A percentile compares a stretch with the other conserved stretches of the same genome.
Evolutionary conservation across 2,113 vertebrate genomes (phyloP).

Genomic region (Talpa occidentalis): DNA sequence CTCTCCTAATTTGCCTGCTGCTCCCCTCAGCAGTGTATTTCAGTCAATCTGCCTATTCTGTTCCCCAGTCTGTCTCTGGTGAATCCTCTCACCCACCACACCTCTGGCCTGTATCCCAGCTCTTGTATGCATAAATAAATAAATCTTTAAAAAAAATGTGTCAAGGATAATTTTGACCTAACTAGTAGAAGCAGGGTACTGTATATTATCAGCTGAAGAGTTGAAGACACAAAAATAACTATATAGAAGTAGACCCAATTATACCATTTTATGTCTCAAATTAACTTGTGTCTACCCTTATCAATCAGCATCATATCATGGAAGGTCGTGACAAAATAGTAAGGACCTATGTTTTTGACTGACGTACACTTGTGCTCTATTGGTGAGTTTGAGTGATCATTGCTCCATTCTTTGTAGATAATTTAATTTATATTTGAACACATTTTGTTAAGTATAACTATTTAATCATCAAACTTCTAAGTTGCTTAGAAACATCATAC

Average conservation of each 20-base stretch:
- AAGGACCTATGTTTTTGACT: not conserved
- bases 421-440: not conserved
- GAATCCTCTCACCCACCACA: too few relatives aligned
- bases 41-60: too few relatives aligned
- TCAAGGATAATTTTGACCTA: too few relatives aligned
- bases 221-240: not conserved
- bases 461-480: not conserved
- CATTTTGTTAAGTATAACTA: constrained; percentile 6
- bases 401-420: not conserved
- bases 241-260: not conserved
- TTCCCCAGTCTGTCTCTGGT: too few relatives aligned
- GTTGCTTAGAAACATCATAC: not conserved
- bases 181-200: not conserved
- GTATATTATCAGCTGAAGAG: not conserved
- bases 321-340: not conserved
- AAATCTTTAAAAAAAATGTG: too few relatives aligned
- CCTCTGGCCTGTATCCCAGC: too few relatives aligned
- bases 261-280: not conserved
- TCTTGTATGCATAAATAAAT: too few relatives aligned
- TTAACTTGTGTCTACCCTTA: not conserved
- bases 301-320: not conserved
- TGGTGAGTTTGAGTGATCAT: not conserved
- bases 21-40: too few relatives aligned
- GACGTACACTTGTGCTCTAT: not conserved
- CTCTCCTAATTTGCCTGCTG: too few relatives aligned